These are phyloP conservation scores for Muricea muricata DNA, from an alignment of 92 coral and sea anemone species.

Conservation along the genomic window DNA sequence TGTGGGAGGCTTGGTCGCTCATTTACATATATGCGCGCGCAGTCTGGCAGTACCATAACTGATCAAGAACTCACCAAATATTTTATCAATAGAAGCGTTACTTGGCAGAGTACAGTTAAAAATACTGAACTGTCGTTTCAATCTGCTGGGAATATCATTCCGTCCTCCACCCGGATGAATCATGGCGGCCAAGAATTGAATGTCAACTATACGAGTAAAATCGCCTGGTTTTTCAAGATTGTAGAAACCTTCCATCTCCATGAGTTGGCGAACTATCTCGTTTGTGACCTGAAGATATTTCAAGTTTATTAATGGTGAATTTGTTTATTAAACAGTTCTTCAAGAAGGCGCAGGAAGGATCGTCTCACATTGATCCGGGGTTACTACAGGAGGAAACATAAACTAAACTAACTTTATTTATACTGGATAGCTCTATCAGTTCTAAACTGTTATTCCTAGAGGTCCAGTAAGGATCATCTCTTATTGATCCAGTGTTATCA, in stretches of 20 bases:
- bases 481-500: too few species aligned
- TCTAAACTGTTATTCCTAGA: too few species aligned
- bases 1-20: not conserved
- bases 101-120: constrained; percentile 97
- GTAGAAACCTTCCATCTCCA: constrained; percentile 99
- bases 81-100: constrained; percentile 95
- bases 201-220: constrained; percentile 92
- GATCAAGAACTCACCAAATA: too few species aligned
- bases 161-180: constrained; percentile 99
- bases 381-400: too few species aligned
- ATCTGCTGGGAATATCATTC: constrained; percentile 96
- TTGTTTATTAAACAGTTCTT: too few species aligned
- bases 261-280: constrained; percentile 95
- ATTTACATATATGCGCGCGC: constrained; percentile 20
- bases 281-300: constrained; percentile 89
- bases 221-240: constrained; percentile 98
- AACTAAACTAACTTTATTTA: too few species aligned
- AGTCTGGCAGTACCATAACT: too few species aligned
- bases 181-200: constrained; percentile 96
- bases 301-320: too few species aligned
- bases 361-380: too few species aligned
- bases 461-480: too few species aligned
- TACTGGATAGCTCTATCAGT: too few species aligned
- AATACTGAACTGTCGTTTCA: constrained; percentile 92
- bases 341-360: too few species aligned